Evolutionary conservation across 2,797 vertebrate genomes (phyloP), one percentile per base, ranked within the genome.

Genomic region (Syngnathus acus): DNA sequence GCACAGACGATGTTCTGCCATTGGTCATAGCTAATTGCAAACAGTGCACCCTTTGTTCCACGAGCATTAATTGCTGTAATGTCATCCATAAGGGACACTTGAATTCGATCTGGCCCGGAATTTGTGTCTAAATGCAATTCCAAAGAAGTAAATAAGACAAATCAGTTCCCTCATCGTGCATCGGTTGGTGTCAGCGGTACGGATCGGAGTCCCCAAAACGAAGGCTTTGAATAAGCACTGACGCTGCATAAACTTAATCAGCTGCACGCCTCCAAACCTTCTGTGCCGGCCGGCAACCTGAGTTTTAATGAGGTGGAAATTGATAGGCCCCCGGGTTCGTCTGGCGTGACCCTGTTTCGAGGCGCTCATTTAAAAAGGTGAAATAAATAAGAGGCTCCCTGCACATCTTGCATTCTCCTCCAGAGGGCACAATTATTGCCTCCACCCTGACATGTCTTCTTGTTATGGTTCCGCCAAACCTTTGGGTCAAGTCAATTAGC

Each of bases 401-500:
- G 84, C 84, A 83, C 61, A 50, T 78, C 74, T 80, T 68, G 53
- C 79, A 70, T 84, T 86, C 85, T 87, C 88, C 88, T 91, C 90
- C 82, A 84, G 89, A 89, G 91, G 88, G 81, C 89, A 89, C 77
- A 89, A 82, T 82, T 82, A 68, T 82, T 87, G 90, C 84, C 79
- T 89, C 87, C 86, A 81, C 86, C 83, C 85, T 80, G 89, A 88
- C 75, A 69, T 72, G 37, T 84, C 74, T 79, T 73, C 89, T 92
- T 90, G 90, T 92, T 93, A 90, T 87, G 78, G 77, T 85, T 67
- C 84, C 86, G 80, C 81, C 71, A 81, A 89, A 92, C 89, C 90
- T 90, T 69, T 71, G 68, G 93, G 93, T 94, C 92, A 92, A 84
- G 86, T 90, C 92, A 94, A 93, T 94, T 93, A 94, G 89, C 82